Percentiles rank a stretch among this genome's conserved stretches.
phyloP scores from a whole-genome alignment of 2,888 invertebrate genomes.

The Drosophila paucipuncta region DNA sequence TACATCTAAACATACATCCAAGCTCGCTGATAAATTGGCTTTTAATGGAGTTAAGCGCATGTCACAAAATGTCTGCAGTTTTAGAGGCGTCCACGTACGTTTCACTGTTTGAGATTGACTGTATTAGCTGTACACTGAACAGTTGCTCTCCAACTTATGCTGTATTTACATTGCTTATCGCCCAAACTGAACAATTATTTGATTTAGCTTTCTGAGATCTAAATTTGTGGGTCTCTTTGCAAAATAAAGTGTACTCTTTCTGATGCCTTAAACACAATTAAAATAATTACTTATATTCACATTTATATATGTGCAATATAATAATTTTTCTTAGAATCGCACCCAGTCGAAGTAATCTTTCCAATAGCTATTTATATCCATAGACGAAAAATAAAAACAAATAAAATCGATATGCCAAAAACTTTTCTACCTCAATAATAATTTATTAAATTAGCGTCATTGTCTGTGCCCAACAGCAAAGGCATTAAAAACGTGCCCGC shows the following conservation, averaged over 20 bases:
- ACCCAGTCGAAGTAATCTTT: neutral
- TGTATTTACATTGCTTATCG: conserved; percentile 19
- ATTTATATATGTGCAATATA: neutral
- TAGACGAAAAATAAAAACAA: neutral
- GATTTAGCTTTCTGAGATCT: neutral
- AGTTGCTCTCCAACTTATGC: conserved; percentile 37
- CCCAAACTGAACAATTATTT: conserved; percentile 15
- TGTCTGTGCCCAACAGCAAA: neutral
- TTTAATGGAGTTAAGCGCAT: conserved; percentile 15
- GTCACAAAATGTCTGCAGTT: conserved; percentile 9
- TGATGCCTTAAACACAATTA: conserved; percentile 2
- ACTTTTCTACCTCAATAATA: conserved; percentile 27
- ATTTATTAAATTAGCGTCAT: conserved; percentile 4
- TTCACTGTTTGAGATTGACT: conserved; percentile 20
- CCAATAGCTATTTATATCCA: neutral
- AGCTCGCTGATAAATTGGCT: conserved; percentile 32
- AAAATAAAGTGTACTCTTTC: neutral
- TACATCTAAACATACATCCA: conserved; percentile 4
- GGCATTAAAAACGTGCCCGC: neutral
- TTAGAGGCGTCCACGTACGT: conserved; percentile 3
- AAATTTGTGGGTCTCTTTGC: neutral
- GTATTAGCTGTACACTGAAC: neutral
- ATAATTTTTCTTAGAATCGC: neutral
- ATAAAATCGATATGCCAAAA: neutral
- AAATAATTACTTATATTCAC: neutral